These are phyloP conservation scores for Montipora sp. DNA, from an alignment of 64 coral and sea anemone genomes.

Conservation along the genomic window DNA sequence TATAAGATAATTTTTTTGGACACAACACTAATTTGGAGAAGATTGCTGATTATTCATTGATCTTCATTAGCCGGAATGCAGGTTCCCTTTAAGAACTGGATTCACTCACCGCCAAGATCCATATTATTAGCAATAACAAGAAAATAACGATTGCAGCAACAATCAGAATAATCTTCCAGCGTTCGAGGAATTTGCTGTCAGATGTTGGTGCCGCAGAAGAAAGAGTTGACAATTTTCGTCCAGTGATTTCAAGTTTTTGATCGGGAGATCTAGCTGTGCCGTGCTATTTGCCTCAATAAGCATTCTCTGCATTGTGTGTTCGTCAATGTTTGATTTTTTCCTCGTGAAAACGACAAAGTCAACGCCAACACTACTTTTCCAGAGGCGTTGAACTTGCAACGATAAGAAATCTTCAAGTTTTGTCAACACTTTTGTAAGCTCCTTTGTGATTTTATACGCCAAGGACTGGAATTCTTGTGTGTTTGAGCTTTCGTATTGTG, in stretches of 20 bases:
- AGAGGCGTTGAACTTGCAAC: slow-evolving; percentile 19
- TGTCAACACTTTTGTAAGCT: slow-evolving; percentile 1
- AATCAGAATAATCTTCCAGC: slow-evolving; percentile 44
- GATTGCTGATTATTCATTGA: too few species aligned
- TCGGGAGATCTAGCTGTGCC: not conserved
- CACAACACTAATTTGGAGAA: not conserved
- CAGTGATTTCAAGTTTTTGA: not conserved
- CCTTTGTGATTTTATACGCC: not conserved
- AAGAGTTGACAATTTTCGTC: not conserved
- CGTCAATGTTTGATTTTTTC: not conserved
- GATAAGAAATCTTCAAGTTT: slow-evolving; percentile 15
- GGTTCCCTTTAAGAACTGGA: too few species aligned
- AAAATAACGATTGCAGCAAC: slow-evolving; percentile 25
- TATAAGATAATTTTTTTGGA: not conserved
- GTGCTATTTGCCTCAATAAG: slow-evolving; percentile 7
- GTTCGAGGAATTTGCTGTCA: slow-evolving; percentile 2
- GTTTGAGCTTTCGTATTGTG: not conserved
- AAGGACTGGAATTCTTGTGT: slow-evolving; percentile 13
- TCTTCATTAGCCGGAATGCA: too few species aligned
- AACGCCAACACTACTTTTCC: slow-evolving; percentile 35
- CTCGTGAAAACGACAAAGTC: slow-evolving; percentile 5
- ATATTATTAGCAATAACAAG: slow-evolving; percentile 33
- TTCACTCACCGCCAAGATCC: slow-evolving; percentile 44
- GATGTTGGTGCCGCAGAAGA: not conserved
- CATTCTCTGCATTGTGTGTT: not conserved